Conservation (phyloP, 2,113 vertebrate species). For the Myotis davidii region DNA sequence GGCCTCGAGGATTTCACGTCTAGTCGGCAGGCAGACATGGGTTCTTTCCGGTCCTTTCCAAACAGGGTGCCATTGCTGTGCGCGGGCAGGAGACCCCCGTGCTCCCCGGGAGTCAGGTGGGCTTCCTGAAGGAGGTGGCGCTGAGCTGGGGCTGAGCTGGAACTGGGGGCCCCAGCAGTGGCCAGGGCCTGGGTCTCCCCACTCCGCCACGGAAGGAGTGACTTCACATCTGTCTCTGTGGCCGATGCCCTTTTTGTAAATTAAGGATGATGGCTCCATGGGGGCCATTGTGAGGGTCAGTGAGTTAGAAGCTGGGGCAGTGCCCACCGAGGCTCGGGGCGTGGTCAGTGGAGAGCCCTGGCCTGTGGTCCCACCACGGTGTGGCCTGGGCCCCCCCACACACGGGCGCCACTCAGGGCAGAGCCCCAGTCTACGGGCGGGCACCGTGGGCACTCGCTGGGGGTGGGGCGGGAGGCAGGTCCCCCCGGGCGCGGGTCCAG, state of each 20-base stretch:
- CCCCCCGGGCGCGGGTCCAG: no score
- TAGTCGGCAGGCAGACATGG: not conserved
- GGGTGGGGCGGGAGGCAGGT: no score
- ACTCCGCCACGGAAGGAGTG: not conserved
- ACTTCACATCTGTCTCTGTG: not conserved
- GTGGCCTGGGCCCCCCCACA: not conserved
- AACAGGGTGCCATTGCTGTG: no score
- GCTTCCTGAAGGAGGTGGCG: not conserved
- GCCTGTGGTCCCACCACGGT: fast-evolving
- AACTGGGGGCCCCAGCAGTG: no score
- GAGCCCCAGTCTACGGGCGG: not conserved
- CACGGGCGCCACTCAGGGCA: not conserved
- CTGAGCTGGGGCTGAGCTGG: not conserved
- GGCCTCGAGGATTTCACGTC: not conserved
- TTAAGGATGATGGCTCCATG: not conserved
- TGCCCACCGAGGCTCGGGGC: not conserved
- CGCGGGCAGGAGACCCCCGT: not conserved
- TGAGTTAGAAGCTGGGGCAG: fast-evolving
- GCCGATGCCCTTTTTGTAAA: not conserved
- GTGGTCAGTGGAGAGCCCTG: no score
- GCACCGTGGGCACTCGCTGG: no score
- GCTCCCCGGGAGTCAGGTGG: not conserved
- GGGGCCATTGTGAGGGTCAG: not conserved
- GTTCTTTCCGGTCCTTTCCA: no score
- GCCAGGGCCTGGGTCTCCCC: no score